phyloP scores from a whole-genome alignment of 2,888 invertebrate genomes.

The Trachelus tabidus region DNA sequence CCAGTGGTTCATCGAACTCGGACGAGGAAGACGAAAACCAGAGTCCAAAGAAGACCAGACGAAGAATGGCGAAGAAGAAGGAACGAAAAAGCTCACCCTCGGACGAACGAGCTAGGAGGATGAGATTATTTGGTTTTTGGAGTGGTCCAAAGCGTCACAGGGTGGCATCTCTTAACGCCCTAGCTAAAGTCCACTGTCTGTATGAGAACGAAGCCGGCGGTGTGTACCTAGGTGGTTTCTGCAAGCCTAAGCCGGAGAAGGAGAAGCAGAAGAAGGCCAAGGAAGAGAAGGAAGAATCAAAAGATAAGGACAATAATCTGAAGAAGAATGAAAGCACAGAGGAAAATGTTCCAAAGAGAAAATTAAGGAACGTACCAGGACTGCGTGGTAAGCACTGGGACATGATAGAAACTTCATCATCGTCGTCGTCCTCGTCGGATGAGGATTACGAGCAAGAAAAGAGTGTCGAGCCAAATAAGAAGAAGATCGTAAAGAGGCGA shows the following conservation, averaged over 20 bases:
- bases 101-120: conserved; percentile 64
- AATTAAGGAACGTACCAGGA: conserved; percentile 79
- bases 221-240: conserved; percentile 71
- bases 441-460: conserved; percentile 54
- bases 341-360: conserved; percentile 67
- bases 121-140: conserved; percentile 78
- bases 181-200: conserved; percentile 90
- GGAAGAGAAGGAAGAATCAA: conserved; percentile 28
- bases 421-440: conserved; percentile 55
- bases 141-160: conserved; percentile 84
- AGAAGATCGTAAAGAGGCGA: conserved; percentile 53
- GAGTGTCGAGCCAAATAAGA: conserved; percentile 53
- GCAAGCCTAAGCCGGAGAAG: conserved; percentile 69
- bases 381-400: conserved; percentile 87
- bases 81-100: conserved; percentile 49
- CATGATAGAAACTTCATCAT: conserved; percentile 76
- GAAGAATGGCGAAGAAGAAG: conserved; percentile 32
- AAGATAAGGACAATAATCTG: conserved; percentile 35
- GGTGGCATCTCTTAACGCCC: conserved; percentile 88
- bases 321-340: conserved; percentile 39
- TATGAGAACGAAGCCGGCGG: conserved; percentile 89
- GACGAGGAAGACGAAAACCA: conserved; percentile 20
- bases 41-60: conserved; percentile 23
- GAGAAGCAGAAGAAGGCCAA: conserved; percentile 67
- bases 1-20: background rate